These are phyloP conservation scores for Apotomis betuletana DNA, from an alignment of 2,888 invertebrate genomes.

Conservation along the genomic window DNA sequence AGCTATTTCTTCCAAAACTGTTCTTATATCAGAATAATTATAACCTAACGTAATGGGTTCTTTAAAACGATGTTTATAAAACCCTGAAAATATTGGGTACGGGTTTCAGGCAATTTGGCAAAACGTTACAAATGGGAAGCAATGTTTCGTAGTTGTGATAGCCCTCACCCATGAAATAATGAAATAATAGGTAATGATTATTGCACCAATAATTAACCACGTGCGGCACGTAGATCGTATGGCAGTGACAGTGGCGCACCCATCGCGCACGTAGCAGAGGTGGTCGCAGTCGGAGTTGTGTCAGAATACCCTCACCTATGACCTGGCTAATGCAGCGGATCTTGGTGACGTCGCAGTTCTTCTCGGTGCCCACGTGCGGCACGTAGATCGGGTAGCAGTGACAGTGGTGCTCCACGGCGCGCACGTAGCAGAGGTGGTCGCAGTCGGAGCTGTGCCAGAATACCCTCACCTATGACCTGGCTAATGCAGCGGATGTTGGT, in stretches of 20 bases:
- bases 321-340: conserved; percentile 49
- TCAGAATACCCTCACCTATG: conserved; percentile 45
- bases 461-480: background rate
- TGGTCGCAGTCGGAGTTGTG: conserved; percentile 76
- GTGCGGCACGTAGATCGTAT: background rate
- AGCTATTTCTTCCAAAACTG: too few species aligned
- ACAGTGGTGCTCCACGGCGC: conserved; percentile 49
- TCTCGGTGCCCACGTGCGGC: conserved; percentile 24
- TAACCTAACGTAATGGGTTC: too few species aligned
- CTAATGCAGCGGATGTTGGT: conserved; percentile 58
- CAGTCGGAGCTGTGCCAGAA: conserved; percentile 71
- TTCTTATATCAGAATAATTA: too few species aligned
- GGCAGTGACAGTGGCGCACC: conserved; percentile 45
- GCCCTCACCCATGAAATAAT: too few species aligned
- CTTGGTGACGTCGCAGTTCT: conserved; percentile 63
- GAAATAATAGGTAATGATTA: too few species aligned
- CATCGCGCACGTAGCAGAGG: conserved; percentile 66
- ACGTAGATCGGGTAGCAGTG: background rate
- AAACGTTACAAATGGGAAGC: too few species aligned
- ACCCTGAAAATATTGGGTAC: too few species aligned
- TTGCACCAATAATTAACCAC: background rate
- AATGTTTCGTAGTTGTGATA: too few species aligned
- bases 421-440: conserved; percentile 74
- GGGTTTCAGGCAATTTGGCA: too few species aligned
- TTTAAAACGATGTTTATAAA: too few species aligned